Conservation (phyloP, 2,888 invertebrate species). For the Sicus ferrugineus region DNA sequence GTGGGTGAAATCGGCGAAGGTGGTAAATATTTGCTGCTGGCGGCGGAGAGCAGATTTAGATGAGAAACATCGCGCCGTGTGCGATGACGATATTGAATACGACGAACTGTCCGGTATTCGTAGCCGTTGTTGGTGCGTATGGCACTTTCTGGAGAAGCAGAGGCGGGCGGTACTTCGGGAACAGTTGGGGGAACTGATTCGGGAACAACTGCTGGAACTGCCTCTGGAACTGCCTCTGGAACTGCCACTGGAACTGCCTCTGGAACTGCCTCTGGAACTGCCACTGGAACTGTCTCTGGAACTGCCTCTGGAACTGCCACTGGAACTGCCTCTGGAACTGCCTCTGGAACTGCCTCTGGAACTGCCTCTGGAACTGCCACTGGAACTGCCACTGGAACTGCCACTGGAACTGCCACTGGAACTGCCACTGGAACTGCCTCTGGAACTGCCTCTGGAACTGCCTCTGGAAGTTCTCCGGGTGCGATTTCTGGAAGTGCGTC, state of each 20-base stretch:
- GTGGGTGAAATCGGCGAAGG: conserved; percentile 20
- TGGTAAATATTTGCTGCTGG: conserved; percentile 47
- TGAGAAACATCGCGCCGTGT: conserved; percentile 56
- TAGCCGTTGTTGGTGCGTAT: conserved; percentile 47
- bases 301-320: background rate
- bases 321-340: background rate
- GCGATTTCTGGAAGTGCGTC: background rate
- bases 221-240: background rate
- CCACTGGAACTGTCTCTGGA: too few relatives aligned
- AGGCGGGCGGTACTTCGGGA: background rate
- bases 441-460: too few relatives aligned
- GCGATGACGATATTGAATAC: conserved; percentile 51
- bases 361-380: too few relatives aligned
- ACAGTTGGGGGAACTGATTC: too few relatives aligned
- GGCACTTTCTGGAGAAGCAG: conserved; percentile 34
- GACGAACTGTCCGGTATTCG: conserved; percentile 51
- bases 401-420: too few relatives aligned
- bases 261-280: too few relatives aligned
- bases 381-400: too few relatives aligned
- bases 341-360: background rate
- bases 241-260: too few relatives aligned
- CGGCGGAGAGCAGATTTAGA: conserved; percentile 40
- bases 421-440: too few relatives aligned
- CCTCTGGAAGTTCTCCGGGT: too few relatives aligned
- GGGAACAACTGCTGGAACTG: background rate